phyloP scores from a whole-genome alignment of 2,797 vertebrate species.

The Falco rusticolus region DNA sequence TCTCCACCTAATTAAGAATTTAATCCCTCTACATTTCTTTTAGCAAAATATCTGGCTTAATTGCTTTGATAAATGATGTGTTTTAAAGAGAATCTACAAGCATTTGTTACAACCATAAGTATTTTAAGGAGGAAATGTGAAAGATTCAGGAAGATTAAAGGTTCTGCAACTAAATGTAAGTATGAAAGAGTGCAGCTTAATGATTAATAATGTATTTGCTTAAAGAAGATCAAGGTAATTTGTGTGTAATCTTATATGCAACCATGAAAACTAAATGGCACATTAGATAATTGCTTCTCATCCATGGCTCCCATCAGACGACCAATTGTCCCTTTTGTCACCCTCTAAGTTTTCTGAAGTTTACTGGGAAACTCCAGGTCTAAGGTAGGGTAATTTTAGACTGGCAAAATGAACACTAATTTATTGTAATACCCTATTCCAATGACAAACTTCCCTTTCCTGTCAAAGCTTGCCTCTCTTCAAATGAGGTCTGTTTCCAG shows the following conservation, averaged over 20 bases:
- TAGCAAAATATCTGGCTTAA: neutral
- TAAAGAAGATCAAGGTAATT: neutral
- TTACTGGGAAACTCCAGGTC: neutral
- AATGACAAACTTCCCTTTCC: neutral
- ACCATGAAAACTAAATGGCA: neutral
- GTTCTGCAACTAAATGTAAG: neutral
- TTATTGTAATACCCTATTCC: neutral
- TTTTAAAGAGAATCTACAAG: neutral
- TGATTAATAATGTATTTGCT: slow-evolving; percentile 8
- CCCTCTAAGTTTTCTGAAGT: neutral
- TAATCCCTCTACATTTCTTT: neutral
- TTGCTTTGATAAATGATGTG: neutral
- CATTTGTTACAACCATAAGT: neutral
- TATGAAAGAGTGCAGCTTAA: neutral
- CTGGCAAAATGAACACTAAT: neutral
- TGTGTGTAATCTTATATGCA: neutral
- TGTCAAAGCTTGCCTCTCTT: neutral
- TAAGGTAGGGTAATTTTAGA: neutral
- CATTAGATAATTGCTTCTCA: neutral
- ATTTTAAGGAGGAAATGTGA: neutral
- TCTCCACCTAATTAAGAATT: slow-evolving; percentile 1
- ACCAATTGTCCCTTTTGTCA: neutral
- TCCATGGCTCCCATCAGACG: neutral
- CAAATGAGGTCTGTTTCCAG: neutral
- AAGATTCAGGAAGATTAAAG: neutral